Conservation (phyloP, 2,113 vertebrate species). For the Dasypus novemcinctus region DNA sequence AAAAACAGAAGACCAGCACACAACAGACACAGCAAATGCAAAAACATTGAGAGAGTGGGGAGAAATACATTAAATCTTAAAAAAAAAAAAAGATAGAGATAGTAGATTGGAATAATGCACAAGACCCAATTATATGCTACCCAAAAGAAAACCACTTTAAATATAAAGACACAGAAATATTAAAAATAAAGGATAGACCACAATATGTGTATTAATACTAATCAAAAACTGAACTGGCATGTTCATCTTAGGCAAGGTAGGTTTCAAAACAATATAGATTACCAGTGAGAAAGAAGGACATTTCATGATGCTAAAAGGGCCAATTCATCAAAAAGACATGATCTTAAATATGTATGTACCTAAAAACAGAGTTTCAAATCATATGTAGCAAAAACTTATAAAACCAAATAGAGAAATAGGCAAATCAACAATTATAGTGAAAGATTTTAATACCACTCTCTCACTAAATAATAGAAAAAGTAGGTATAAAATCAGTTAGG, state of each 20-base stretch:
- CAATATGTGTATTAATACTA: neutral
- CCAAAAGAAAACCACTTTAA: neutral
- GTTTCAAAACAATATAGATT: neutral
- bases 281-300: neutral
- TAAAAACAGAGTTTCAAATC: neutral
- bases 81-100: too few relatives aligned
- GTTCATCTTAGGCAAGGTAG: neutral
- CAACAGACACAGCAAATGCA: too few relatives aligned
- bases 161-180: neutral
- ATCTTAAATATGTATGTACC: neutral
- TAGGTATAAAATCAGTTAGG: neutral
- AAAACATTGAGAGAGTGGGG: too few relatives aligned
- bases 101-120: neutral
- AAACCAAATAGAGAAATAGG: neutral
- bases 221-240: neutral
- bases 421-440: neutral
- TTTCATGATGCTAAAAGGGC: neutral
- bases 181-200: neutral
- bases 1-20: too few relatives aligned
- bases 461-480: neutral
- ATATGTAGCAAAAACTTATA: neutral
- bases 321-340: neutral
- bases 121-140: neutral
- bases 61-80: too few relatives aligned
- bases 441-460: neutral